These are phyloP conservation scores for Maniola hyperantus DNA, from an alignment of 2,888 invertebrate genomes.

Conservation along the genomic window DNA sequence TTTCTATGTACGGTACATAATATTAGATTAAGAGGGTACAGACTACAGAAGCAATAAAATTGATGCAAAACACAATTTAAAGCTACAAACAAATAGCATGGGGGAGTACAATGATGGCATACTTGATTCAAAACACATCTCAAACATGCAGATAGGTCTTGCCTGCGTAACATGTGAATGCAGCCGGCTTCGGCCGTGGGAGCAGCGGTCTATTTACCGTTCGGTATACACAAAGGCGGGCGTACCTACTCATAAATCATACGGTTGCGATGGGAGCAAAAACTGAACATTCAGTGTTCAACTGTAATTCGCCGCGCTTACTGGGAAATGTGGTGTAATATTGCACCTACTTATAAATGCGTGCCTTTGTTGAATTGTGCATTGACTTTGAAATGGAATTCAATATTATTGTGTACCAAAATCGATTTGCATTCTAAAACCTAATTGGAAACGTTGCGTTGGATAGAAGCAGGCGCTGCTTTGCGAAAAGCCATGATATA, in stretches of 20 bases:
- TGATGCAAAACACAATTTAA: background rate
- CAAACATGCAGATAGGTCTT: conserved; percentile 5
- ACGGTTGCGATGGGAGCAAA: conserved; percentile 41
- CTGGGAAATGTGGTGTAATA: conserved; percentile 22
- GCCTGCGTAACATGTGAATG: conserved; percentile 26
- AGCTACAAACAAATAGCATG: background rate
- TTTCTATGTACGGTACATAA: background rate
- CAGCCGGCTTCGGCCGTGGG: conserved; percentile 41
- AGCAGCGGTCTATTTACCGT: conserved; percentile 44
- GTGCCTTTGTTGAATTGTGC: conserved; percentile 6
- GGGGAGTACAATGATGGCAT: background rate
- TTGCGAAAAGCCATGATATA: no score
- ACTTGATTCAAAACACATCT: background rate
- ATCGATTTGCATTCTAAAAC: background rate
- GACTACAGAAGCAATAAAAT: background rate
- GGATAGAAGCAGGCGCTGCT: no score
- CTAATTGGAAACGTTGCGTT: no score
- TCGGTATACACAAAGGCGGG: conserved; percentile 32
- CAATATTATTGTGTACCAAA: background rate
- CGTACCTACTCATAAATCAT: conserved; percentile 40
- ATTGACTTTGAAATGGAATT: conserved; percentile 8
- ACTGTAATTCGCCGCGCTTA: conserved; percentile 32
- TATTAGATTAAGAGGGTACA: background rate
- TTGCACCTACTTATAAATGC: conserved; percentile 6
- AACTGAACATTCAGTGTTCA: conserved; percentile 33